These are phyloP conservation scores for Anguilla pacifica DNA, from an alignment of 2,797 vertebrate species.

Conservation along the genomic window DNA sequence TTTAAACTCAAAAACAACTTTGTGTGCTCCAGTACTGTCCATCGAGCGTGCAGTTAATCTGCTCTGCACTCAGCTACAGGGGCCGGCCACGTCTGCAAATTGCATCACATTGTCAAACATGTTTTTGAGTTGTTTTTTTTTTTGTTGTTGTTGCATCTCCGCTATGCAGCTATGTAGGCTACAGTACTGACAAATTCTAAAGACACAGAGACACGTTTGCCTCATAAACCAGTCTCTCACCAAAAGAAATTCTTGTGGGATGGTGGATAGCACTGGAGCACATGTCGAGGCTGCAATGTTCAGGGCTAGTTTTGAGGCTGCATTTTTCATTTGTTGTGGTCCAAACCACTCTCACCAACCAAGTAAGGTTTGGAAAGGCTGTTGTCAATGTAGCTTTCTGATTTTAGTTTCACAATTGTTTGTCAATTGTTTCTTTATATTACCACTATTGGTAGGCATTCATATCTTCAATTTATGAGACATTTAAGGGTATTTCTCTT, in stretches of 20 bases:
- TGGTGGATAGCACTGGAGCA: background rate
- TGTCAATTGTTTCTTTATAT: background rate
- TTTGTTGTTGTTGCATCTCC: too few relatives aligned
- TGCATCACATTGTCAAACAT: background rate
- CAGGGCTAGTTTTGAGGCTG: background rate
- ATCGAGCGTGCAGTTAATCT: background rate
- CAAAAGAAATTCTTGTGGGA: background rate
- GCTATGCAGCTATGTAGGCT: background rate
- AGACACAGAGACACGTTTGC: background rate
- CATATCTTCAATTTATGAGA: background rate
- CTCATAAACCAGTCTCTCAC: background rate
- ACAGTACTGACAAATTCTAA: background rate
- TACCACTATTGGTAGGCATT: background rate
- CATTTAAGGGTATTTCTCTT: background rate
- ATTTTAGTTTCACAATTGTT: background rate
- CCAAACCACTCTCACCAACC: background rate
- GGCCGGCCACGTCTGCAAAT: background rate
- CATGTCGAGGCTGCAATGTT: background rate
- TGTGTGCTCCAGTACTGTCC: background rate
- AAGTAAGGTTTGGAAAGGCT: background rate
- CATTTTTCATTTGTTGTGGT: background rate
- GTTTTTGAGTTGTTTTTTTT: background rate
- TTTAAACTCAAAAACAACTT: background rate
- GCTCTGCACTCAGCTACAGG: background rate
- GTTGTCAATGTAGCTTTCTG: background rate